Base-by-base conservation (phyloP, 2,113 vertebrate genomes). In the Mastomys natalensis region DNA sequence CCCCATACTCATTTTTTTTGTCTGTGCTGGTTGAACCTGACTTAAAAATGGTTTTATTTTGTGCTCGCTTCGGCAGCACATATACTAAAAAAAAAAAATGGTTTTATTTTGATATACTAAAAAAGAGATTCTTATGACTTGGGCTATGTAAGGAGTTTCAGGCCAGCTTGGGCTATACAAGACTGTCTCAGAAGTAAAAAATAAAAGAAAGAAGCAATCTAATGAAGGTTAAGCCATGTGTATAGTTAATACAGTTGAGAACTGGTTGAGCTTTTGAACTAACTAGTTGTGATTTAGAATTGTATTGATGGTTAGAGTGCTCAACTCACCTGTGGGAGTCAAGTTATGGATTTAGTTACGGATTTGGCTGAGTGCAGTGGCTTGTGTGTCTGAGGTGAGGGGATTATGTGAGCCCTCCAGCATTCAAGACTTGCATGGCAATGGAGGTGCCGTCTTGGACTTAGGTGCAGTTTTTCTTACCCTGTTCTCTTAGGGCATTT, bases 381-480 rank as follows among this genome's bases (percentile, higher is more conserved):
- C 34, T 13, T 40, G 16, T 60, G 31, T 21, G 26, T 15, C 13
- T 66, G 58, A 78, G 31, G 55, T 64, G 12, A 62, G 34, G 76
- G 58, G 58, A 66, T 77, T 11, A 37, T 64, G 37, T 48, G 85
- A 70, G 4, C 45, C 34, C 22, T 34, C 5, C 12, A 43, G 24
- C 8, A 11, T 86, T 76, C 12, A n/a, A 40, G 24, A 51, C 34
- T 9, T 29, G 13, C 24, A 24, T n/a, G 24, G 55, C 45, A 31
- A 8, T 37, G 21, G 8, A 12, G 29, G 16, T 43, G 37, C n/a
- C 48, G 45, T 37, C n/a, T 55, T 29, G 19, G 15, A 86, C 21
- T 34, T 60, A 60, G 78, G 85, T 87, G 51, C 80, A 93, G 15
- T 87, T 95, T 72, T 94, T 90, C 62, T 91, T 93, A 76, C 62